phyloP scores from a whole-genome alignment of 2,113 vertebrate genomes.

The Neodon shergylaensis region DNA sequence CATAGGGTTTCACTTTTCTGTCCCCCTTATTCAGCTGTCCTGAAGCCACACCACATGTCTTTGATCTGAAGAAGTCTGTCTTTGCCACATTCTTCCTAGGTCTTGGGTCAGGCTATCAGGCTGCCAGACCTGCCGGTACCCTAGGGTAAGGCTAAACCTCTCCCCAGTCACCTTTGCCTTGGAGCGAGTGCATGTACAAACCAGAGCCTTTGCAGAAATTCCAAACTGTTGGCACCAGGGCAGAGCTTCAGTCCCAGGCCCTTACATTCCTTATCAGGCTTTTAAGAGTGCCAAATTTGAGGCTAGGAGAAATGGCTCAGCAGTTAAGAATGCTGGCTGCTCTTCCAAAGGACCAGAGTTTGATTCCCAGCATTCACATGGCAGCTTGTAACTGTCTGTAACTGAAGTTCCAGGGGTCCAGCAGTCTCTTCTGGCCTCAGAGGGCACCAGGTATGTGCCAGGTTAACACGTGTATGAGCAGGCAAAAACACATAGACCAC shows the following conservation, averaged over 20 bases:
- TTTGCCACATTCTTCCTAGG: not conserved
- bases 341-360: not conserved
- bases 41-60: not conserved
- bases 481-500: not conserved
- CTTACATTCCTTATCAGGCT: not conserved
- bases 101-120: not conserved
- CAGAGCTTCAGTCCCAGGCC: not conserved
- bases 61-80: not conserved
- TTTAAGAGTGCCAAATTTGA: not conserved
- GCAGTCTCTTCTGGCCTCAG: not conserved
- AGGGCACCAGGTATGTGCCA: not conserved
- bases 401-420: not conserved
- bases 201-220: not conserved
- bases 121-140: not conserved
- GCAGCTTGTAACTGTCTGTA: not conserved
- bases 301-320: not conserved
- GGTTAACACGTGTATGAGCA: not conserved
- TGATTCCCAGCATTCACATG: not conserved
- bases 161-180: not conserved
- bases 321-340: not conserved
- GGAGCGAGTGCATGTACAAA: not conserved
- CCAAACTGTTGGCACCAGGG: no score
- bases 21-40: not conserved
- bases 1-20: not conserved
- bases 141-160: not conserved